phyloP scores from a whole-genome alignment of 2,888 invertebrate genomes.

The Pilophorus perplexus region DNA sequence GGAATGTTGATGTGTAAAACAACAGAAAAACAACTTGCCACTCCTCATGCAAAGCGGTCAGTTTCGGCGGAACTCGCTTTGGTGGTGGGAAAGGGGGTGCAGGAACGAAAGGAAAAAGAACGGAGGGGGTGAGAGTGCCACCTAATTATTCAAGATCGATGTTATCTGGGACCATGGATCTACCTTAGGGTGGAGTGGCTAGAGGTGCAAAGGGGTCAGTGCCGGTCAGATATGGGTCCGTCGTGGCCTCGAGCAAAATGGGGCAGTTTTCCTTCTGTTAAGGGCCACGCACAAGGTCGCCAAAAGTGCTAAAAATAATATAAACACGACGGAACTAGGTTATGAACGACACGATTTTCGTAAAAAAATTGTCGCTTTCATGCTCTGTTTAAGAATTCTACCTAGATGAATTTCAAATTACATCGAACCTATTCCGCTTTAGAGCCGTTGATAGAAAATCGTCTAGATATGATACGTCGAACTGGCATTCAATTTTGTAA shows the following conservation, averaged over 20 bases:
- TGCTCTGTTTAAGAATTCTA: too few species aligned
- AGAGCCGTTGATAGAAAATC: too few species aligned
- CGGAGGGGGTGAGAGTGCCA: slow-evolving; percentile 4
- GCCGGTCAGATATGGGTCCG: slow-evolving; percentile 27
- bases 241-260: slow-evolving; percentile 19
- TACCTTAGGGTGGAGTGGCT: slow-evolving; percentile 2
- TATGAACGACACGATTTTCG: slow-evolving; percentile 19
- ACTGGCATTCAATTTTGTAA: too few species aligned
- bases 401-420: too few species aligned
- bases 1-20: slow-evolving; percentile 22
- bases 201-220: slow-evolving; percentile 36
- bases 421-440: too few species aligned
- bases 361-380: not conserved
- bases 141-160: slow-evolving; percentile 39
- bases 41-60: not conserved
- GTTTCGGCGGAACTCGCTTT: not conserved
- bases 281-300: slow-evolving; percentile 34
- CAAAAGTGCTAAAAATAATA: slow-evolving; percentile 31
- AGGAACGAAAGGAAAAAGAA: slow-evolving; percentile 4
- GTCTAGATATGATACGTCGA: too few species aligned
- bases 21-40: not conserved
- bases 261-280: slow-evolving; percentile 24
- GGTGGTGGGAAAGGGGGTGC: not conserved
- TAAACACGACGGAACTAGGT: slow-evolving; percentile 27
- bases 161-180: slow-evolving; percentile 29